These are phyloP conservation scores for Drosophila takahashii DNA, from an alignment of 1,140 invertebrate species.

Conservation along the genomic window DNA sequence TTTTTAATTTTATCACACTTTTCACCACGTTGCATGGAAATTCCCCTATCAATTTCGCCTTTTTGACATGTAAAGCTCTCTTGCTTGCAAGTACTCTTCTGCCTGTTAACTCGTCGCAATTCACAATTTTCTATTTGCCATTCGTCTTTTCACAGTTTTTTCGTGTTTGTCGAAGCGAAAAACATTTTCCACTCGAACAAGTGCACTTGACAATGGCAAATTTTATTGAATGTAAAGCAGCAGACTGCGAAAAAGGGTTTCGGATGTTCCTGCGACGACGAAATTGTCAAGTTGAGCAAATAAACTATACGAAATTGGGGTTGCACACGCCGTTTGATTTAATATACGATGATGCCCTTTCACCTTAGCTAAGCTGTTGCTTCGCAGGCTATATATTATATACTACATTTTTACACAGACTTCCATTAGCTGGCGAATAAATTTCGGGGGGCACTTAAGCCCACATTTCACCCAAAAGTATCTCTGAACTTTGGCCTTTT, in stretches of 20 bases:
- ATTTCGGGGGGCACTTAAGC: constrained; percentile 26
- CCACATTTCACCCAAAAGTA: constrained; percentile 30
- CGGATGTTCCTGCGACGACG: background rate
- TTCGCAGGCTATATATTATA: constrained; percentile 6
- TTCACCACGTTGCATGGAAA: too few relatives aligned
- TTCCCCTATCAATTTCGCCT: background rate
- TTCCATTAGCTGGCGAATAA: constrained; percentile 31
- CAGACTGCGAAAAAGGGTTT: constrained; percentile 22
- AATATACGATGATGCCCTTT: constrained; percentile 13
- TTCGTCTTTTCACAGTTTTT: constrained; percentile 46
- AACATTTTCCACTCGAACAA: constrained; percentile 51
- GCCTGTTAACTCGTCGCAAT: constrained; percentile 31
- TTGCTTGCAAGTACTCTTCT: constrained; percentile 27
- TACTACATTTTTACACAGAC: constrained; percentile 7
- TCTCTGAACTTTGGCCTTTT: constrained; percentile 47
- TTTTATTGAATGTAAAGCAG: constrained; percentile 50
- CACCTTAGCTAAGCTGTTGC: constrained; percentile 39
- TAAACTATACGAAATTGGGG: constrained; percentile 26
- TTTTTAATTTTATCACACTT: background rate
- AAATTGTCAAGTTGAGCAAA: constrained; percentile 19
- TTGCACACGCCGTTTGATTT: background rate
- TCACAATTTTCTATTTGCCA: constrained; percentile 37
- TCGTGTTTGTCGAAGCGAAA: constrained; percentile 23
- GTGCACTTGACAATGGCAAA: constrained; percentile 35
- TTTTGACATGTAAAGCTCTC: constrained; percentile 2